Conservation (phyloP, 2,113 vertebrate species). For the Galeopterus variegatus region DNA sequence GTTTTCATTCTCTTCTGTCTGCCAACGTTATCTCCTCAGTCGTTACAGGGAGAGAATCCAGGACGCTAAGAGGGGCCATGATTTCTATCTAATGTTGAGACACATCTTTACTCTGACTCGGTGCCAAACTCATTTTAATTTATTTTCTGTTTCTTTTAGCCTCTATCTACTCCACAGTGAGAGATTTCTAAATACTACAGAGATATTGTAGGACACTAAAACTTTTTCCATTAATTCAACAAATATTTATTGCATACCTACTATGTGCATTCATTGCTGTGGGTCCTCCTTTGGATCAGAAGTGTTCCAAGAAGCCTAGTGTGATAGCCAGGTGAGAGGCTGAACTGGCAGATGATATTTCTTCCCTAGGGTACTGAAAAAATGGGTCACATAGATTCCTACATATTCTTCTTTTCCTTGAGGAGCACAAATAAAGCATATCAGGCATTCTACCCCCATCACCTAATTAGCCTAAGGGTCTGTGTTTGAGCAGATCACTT, state of each 20-base stretch:
- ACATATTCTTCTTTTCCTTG: not conserved
- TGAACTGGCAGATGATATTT: not conserved
- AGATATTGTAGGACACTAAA: constrained; percentile 17
- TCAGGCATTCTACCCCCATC: not conserved
- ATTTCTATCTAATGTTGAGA: constrained; percentile 31
- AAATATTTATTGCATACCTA: not conserved
- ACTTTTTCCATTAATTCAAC: constrained; percentile 16
- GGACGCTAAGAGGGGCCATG: not conserved
- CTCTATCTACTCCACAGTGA: not conserved
- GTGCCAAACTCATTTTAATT: constrained; percentile 58
- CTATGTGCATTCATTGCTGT: not conserved
- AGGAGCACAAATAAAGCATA: not conserved
- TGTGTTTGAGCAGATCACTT: constrained; percentile 14
- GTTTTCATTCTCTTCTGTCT: constrained; percentile 57
- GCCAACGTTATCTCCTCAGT: not conserved
- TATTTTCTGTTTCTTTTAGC: constrained; percentile 53
- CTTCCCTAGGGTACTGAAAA: not conserved
- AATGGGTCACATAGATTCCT: not conserved
- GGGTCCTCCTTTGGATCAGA: not conserved
- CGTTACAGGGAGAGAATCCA: not conserved
- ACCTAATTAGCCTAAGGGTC: not conserved
- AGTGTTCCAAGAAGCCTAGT: not conserved
- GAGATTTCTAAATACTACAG: constrained; percentile 23
- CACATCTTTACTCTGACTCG: constrained; percentile 27
- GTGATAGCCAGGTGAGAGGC: not conserved